Evolutionary conservation across 2,888 invertebrate genomes (phyloP), one percentile per base, ranked within the genome.

Genomic region (Chelonus formosanus): DNA sequence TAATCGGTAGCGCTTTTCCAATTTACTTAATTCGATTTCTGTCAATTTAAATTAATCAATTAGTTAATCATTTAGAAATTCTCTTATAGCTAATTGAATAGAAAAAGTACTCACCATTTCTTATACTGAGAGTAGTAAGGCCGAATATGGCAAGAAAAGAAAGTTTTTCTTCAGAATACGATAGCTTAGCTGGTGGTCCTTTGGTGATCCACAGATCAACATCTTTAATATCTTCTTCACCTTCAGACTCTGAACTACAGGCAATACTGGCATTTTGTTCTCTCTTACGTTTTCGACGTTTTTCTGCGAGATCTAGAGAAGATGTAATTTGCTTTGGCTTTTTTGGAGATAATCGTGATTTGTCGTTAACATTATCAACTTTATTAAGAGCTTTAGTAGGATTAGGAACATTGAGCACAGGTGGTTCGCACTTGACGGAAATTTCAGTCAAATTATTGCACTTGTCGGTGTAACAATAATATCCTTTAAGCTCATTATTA

Each of bases 61-160:
- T 20, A 20, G 20, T 20, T 2, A 20, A 20, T 20, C 20, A 20
- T 20, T 20, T 20, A 20, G 59, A n/a, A 70, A 47, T 4, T 3
- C 3, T n/a, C 48, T 36, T 34, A 7, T 61, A 54, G 35, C 40
- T 0, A 31, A 10, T 56, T 31, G 44, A 8, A 55, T 8, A 48
- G 48, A 55, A 31, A 57, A 44, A 64, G 64, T 36, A 52, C 85
- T 85, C 85, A 91, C 91, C 90, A 85, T 89, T 89, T 74, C 85
- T 89, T 70, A 81, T 85, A 58, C 85, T 84, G 63, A 86, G 86
- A n/a, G 91, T 89, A 5, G 89, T 90, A 67, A 92, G 82, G 58
- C 86, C 88, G 70, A 91, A 88, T 72, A 87, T 85, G 35, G 88
- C 86, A 61, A 92, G 85, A 79, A 91, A 91, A 10, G 88, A 84